Percentiles rank a stretch among this genome's conserved stretches.
phyloP scores from a whole-genome alignment of 1,140 invertebrate species.

The Solen grandis region DNA sequence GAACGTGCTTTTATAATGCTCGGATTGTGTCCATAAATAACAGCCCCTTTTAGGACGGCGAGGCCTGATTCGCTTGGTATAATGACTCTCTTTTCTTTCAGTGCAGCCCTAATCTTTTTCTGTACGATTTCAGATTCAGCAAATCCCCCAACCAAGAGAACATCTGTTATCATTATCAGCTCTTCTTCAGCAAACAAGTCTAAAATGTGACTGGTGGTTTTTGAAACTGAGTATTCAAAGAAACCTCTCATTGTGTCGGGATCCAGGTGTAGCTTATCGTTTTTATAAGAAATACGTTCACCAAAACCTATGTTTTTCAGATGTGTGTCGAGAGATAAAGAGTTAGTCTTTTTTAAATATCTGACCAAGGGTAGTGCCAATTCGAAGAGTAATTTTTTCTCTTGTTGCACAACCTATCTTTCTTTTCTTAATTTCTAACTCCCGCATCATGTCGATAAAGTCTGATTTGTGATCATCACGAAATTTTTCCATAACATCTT shows the following conservation, averaged over 20 bases:
- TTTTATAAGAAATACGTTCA: neutral
- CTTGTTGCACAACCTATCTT: neutral
- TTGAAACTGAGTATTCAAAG: conserved; percentile 9
- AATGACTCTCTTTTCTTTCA: conserved; percentile 16
- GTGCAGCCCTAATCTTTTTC: neutral
- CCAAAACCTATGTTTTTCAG: neutral
- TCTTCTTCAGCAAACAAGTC: conserved; percentile 1
- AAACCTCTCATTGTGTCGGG: neutral
- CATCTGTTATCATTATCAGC: neutral
- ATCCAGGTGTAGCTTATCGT: conserved; percentile 14
- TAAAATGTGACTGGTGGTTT: neutral
- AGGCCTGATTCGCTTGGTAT: conserved; percentile 23
- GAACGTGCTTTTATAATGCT: neutral
- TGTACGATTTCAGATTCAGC: conserved; percentile 35
- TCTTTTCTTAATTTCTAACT: conserved; percentile 37
- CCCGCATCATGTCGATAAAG: conserved; percentile 33
- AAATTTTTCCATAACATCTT: conserved; percentile 1
- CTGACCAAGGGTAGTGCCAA: conserved; percentile 4
- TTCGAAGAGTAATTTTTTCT: conserved; percentile 21
- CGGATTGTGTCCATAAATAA: conserved; percentile 31
- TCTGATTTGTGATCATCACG: neutral
- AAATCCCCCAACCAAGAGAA: conserved; percentile 31
- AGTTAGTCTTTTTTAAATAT: neutral
- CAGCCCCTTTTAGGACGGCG: conserved; percentile 25
- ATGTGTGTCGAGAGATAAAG: neutral